Evolutionary conservation across 2,888 invertebrate genomes (phyloP).

Genomic region (Encarsia formosa): DNA sequence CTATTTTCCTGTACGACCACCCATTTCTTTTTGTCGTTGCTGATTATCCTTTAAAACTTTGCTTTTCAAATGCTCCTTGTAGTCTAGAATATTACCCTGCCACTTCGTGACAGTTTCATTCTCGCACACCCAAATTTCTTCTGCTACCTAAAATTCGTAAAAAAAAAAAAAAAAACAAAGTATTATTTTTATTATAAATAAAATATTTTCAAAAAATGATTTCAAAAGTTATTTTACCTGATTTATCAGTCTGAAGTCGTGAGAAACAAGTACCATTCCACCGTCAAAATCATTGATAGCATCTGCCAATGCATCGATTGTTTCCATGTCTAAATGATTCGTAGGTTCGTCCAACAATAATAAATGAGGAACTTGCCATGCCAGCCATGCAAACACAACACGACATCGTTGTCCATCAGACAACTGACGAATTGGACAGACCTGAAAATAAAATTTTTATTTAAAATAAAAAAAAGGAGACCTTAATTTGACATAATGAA

Average conservation of each 20-base stretch:
- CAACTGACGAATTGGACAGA: conserved; percentile 84
- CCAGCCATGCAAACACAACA: conserved; percentile 97
- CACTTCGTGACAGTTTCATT: conserved; percentile 93
- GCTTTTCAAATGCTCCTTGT: conserved; percentile 90
- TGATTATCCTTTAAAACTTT: conserved; percentile 73
- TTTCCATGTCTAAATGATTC: conserved; percentile 96
- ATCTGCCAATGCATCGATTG: conserved; percentile 96
- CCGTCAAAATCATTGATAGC: conserved; percentile 98
- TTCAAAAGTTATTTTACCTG: conserved; percentile 63
- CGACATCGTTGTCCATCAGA: conserved; percentile 98
- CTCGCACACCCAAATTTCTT: conserved; percentile 99
- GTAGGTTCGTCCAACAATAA: conserved; percentile 84
- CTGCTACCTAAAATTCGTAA: conserved; percentile 72
- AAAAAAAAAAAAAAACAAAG: background rate
- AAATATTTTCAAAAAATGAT: conserved; percentile 2
- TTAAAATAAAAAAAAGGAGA: background rate
- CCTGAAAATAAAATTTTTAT: conserved; percentile 52
- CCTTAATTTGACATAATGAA: background rate
- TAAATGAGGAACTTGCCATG: conserved; percentile 95
- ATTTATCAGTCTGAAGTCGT: conserved; percentile 98
- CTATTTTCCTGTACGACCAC: conserved; percentile 35
- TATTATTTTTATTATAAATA: background rate
- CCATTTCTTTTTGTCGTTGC: conserved; percentile 44
- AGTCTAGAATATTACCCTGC: conserved; percentile 92
- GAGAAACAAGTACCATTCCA: conserved; percentile 97